Percentiles rank a stretch among this genome's conserved stretches.
Conservation (phyloP, 2,888 invertebrate genomes). For the Drosophila colorata region DNA sequence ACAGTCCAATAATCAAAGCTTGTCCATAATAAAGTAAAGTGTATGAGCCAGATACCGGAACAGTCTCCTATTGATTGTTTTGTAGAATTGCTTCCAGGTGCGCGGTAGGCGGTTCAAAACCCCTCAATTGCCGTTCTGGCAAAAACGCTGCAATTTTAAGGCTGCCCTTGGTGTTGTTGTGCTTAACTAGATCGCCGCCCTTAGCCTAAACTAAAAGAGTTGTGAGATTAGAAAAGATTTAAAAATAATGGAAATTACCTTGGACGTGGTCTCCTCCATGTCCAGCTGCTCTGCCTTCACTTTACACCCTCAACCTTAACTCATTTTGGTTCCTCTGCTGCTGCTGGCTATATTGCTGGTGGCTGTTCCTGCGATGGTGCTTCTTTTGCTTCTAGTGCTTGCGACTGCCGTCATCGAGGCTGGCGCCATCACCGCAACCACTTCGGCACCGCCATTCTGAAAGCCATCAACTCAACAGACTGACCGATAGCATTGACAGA, state of each 20-base stretch:
- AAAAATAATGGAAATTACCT: constrained; percentile 81
- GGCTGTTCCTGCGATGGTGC: constrained; percentile 85
- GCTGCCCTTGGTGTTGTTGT: constrained; percentile 85
- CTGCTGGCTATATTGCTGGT: constrained; percentile 1
- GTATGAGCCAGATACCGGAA: constrained; percentile 86
- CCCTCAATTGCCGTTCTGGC: constrained; percentile 93
- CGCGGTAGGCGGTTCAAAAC: constrained; percentile 93
- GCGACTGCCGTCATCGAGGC: constrained; percentile 81
- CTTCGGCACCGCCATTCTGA: constrained; percentile 25
- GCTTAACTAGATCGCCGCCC: constrained; percentile 77
- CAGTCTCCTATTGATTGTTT: constrained; percentile 92
- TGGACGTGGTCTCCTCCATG: constrained; percentile 82
- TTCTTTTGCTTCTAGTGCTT: constrained; percentile 92
- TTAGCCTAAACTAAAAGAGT: constrained; percentile 65
- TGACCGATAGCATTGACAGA: constrained; percentile 35
- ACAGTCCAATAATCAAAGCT: constrained; percentile 87
- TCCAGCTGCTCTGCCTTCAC: constrained; percentile 81
- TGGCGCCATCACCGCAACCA: constrained; percentile 17
- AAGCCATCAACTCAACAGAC: constrained; percentile 27
- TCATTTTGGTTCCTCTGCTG: constrained; percentile 30
- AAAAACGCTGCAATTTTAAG: no score
- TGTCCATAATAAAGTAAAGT: neutral
- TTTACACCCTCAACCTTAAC: constrained; percentile 66
- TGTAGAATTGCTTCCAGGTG: constrained; percentile 94
- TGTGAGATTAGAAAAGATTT: no score